phyloP scores from a whole-genome alignment of 2,888 invertebrate species.

The Linnaemya vulpina region DNA sequence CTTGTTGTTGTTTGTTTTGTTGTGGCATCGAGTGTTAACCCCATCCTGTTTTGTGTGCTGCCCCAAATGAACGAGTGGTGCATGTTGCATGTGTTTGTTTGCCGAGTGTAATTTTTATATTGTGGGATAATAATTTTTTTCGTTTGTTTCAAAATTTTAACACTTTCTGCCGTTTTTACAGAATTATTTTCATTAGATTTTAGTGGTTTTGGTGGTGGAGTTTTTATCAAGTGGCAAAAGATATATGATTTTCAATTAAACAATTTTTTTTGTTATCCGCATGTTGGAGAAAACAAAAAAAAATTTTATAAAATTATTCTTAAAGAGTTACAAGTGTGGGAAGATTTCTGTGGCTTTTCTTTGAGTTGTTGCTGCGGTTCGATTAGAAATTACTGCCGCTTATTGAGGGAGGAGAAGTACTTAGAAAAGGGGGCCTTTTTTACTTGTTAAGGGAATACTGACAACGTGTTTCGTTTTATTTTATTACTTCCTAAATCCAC shows the following conservation, averaged over 20 bases:
- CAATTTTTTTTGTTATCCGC: constrained; percentile 40
- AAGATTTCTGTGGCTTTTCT: constrained; percentile 65
- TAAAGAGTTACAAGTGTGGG: constrained; percentile 71
- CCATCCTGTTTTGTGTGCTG: constrained; percentile 56
- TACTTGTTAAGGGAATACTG: background rate
- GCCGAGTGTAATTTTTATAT: constrained; percentile 45
- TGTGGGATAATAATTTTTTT: constrained; percentile 61
- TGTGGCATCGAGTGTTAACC: constrained; percentile 41
- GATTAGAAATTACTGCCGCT: constrained; percentile 28
- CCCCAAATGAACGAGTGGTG: constrained; percentile 59
- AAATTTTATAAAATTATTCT: constrained; percentile 16
- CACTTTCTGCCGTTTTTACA: constrained; percentile 65
- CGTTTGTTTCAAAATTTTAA: constrained; percentile 53
- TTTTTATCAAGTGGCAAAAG: constrained; percentile 70
- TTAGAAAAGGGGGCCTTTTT: background rate
- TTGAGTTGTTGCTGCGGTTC: constrained; percentile 6
- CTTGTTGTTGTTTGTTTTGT: background rate
- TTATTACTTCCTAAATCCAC: constrained; percentile 45
- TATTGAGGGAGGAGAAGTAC: background rate
- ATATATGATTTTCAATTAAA: constrained; percentile 72
- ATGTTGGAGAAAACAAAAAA: constrained; percentile 16
- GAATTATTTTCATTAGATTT: constrained; percentile 61
- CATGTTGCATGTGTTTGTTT: constrained; percentile 49
- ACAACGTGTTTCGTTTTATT: constrained; percentile 51
- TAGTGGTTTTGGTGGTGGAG: constrained; percentile 59